These are phyloP conservation scores for Agrochola lychnidis DNA, from an alignment of 2,888 invertebrate genomes.

Conservation along the genomic window DNA sequence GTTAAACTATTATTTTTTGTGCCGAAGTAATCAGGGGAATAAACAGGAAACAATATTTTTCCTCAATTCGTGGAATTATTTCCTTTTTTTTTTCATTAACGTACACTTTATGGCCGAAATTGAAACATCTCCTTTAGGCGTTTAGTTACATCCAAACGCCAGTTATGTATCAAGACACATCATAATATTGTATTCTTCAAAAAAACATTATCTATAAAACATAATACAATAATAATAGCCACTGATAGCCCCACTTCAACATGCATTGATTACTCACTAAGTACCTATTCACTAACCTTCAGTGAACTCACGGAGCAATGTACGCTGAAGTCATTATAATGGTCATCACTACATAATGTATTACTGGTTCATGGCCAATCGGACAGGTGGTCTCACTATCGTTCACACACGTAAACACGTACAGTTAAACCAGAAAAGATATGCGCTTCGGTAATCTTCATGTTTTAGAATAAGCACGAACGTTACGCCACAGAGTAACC, in stretches of 20 bases:
- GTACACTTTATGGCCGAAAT: no score
- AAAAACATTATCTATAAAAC: not conserved
- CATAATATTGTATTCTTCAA: not conserved
- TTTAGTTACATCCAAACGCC: not conserved
- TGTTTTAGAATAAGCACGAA: not conserved
- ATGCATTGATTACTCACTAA: constrained; percentile 50
- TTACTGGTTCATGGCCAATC: constrained; percentile 50
- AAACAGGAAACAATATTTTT: no score
- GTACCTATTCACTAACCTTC: constrained; percentile 19
- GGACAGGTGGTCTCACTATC: constrained; percentile 49
- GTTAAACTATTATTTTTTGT: no score
- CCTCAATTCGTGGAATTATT: no score
- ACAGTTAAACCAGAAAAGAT: not conserved
- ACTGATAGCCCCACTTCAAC: constrained; percentile 20
- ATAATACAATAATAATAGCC: constrained; percentile 19
- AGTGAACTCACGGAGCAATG: constrained; percentile 32
- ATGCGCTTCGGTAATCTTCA: not conserved
- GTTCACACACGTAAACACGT: constrained; percentile 1
- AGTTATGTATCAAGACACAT: not conserved
- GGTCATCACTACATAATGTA: constrained; percentile 45
- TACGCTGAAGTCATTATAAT: constrained; percentile 52
- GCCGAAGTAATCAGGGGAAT: no score
- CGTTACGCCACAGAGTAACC: no score
- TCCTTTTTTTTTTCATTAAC: no score
- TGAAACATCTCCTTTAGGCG: no score